Evolutionary conservation across 2,888 invertebrate species (phyloP), one percentile per base, ranked within the genome.

Genomic region (Dysmachus trigonus): DNA sequence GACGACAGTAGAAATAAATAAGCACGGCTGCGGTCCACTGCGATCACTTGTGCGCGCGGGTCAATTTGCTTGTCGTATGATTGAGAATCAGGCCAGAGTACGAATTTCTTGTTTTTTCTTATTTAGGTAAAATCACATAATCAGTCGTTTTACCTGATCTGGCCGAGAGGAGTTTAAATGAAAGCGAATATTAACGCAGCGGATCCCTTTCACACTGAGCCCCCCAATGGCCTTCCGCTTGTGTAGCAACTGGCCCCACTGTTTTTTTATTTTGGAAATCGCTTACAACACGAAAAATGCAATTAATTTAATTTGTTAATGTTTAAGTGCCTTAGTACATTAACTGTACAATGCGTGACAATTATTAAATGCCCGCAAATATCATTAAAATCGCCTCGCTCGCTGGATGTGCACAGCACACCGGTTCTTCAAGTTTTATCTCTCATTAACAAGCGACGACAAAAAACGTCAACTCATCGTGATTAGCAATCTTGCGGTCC

Each of bases 391-490:
- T 27, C 27, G 62, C 62, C 3, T 62, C 62, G 22, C 10, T 22
- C 22, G 22, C 27, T 62, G 10, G 62, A 62, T 62, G 62, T 62
- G 27, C 27, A 62, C 62, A 62, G 27, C 27, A 62, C 62, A 62
- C 62, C 62, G 62, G 62, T 62, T 62, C 62, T 62, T 62, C 62
- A 62, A 62, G 62, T 62, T 62, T 62, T 62, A 62, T 62, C 62
- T 62, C 62, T 62, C 62, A 62, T 22, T 62, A 62, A 62, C 62
- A 62, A 62, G 27, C 31, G 35, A 73, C 31, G n/a, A n/a, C n/a
- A n/a, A 51, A 81, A 81, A 81, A 81, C 81, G 81, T 81, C 81
- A 81, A 81, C 81, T 81, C 81, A 81, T 81, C 81, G 33, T 81
- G 81, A 81, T 81, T 33, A 81, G 81, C 81, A 81, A 77, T 47